phyloP scores from a whole-genome alignment of 2,797 vertebrate genomes.

The Sphenodon punctatus region DNA sequence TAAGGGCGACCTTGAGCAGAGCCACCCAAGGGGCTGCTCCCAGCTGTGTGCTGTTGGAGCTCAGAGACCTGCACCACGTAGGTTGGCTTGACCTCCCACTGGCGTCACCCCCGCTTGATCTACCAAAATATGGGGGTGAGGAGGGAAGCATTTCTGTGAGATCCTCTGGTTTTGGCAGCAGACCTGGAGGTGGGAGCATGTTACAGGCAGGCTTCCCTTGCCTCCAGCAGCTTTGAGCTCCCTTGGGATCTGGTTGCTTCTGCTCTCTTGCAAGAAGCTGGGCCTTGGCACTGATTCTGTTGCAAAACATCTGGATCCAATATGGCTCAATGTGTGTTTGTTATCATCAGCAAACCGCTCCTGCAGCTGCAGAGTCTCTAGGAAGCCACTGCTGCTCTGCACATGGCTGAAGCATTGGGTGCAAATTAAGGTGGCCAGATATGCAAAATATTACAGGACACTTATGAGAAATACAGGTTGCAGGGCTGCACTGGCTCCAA shows the following conservation, averaged over 20 bases:
- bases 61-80: not conserved
- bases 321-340: not conserved
- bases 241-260: not conserved
- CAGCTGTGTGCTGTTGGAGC: too few species aligned
- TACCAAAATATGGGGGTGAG: not conserved
- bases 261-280: not conserved
- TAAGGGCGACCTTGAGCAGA: too few species aligned
- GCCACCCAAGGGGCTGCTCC: too few species aligned
- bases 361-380: slow-evolving; percentile 48
- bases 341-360: not conserved
- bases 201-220: not conserved
- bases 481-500: too few species aligned
- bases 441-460: too few species aligned
- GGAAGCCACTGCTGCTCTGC: slow-evolving; percentile 32
- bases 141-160: not conserved
- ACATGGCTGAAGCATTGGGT: too few species aligned
- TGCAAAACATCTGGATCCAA: slow-evolving; percentile 35
- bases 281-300: not conserved
- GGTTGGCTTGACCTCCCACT: not conserved
- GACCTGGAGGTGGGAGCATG: not conserved
- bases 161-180: not conserved
- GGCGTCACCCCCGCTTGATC: too few species aligned
- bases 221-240: slow-evolving; percentile 9
- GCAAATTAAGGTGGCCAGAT: too few species aligned
- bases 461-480: too few species aligned